These are phyloP conservation scores for Clarias pachynema DNA, from an alignment of 2,797 vertebrate species.

Conservation along the genomic window DNA sequence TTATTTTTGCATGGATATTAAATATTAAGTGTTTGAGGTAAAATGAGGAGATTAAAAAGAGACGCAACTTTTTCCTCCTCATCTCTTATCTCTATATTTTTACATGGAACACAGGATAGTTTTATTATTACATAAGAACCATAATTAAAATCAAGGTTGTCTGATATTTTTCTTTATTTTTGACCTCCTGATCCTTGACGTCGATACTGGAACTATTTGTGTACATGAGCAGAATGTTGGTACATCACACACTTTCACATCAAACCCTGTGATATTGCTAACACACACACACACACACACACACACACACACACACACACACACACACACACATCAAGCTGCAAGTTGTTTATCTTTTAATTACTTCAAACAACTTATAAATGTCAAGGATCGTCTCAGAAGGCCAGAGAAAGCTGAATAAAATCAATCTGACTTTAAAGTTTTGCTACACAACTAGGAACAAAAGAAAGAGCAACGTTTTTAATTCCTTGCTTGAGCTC, in stretches of 20 bases:
- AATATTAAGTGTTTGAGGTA: background rate
- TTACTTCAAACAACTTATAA: slow-evolving; percentile 21
- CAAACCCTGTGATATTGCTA: background rate
- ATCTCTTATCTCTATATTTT: background rate
- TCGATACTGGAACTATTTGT: background rate
- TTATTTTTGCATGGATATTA: background rate
- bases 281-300: background rate
- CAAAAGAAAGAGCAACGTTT: background rate
- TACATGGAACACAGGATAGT: background rate
- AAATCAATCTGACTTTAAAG: background rate
- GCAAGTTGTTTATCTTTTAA: slow-evolving; percentile 7
- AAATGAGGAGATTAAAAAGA: background rate
- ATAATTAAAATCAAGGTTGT: background rate
- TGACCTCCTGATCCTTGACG: background rate
- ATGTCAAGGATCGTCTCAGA: background rate
- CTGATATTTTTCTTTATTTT: background rate
- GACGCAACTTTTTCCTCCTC: too few species aligned
- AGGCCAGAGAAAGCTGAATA: background rate
- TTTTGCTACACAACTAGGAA: too few species aligned
- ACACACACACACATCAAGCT: background rate
- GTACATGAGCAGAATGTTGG: background rate
- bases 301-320: background rate
- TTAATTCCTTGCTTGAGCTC: background rate
- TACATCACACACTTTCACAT: background rate
- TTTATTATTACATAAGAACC: background rate